Evolutionary conservation across 2,113 vertebrate genomes (phyloP), one percentile per base, ranked within the genome.

Genomic region (Bagarius yarrelli): DNA sequence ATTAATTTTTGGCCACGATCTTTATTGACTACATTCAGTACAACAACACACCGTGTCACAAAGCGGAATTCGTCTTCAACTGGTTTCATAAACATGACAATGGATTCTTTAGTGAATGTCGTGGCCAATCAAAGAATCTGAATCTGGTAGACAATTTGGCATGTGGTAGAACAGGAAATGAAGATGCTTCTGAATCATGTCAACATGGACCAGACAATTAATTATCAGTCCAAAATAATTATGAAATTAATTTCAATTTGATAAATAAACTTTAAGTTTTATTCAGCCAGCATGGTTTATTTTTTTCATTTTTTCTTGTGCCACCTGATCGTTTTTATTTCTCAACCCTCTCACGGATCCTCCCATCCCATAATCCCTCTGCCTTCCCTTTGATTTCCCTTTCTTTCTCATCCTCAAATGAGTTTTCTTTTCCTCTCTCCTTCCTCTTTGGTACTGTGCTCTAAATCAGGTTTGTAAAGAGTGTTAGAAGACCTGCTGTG

Each of bases 401-500:
- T 57, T 81, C 80, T 69, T 63, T 81, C 81, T 71, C 59, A 69
- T 76, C 64, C 81, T 76, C 3, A 23, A 61, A 30, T 25, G 18
- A 40, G 23, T 71, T 71, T 72, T 69, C 76, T 52, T 63, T 21
- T 61, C 36, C 36, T 47, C 74, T 73, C 40, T 67, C 36, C 32
- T 75, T 79, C 79, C 77, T 44, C 69, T 72, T 61, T 79, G 36
- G 70, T 63, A 76, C 59, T 82, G 70, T 56, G 44, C 55, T 80
- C 80, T 75, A 86, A 79, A 86, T 86, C 69, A 81, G 74, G 70
- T 84, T 86, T 78, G 83, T 81, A 83, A 86, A 71, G 70, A 66
- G 76, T 83, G 81, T 81, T 83, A 84, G 80, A 56, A 86, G 77
- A 79, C 81, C 83, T 81, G 75, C 74, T 81, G 74, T 83, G 78